Evolutionary conservation across 2,113 vertebrate species (phyloP).

Genomic region (Girardinichthys multiradiatus): DNA sequence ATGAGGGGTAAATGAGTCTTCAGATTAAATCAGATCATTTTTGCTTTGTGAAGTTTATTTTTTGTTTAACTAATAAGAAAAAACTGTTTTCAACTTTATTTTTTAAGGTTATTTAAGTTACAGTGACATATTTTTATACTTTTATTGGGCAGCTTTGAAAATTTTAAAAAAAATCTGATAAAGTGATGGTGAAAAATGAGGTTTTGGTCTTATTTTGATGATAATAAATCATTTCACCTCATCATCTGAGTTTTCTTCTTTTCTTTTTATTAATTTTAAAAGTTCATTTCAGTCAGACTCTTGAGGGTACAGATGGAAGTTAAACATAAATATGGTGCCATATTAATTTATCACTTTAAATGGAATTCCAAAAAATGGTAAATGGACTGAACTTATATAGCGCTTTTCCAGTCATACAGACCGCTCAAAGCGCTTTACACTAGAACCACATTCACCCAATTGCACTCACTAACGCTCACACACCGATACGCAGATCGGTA

Average conservation of each 20-base stretch:
- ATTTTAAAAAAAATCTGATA: not conserved
- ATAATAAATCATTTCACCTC: too few species aligned
- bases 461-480: too few species aligned
- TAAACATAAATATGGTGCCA: not conserved
- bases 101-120: too few species aligned
- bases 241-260: not conserved
- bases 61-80: conserved; percentile 58
- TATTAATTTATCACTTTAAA: too few species aligned
- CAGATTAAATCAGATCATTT: conserved; percentile 4
- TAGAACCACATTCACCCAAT: too few species aligned
- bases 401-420: too few species aligned
- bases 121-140: not conserved
- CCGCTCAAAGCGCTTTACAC: too few species aligned
- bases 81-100: not conserved
- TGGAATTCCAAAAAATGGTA: too few species aligned
- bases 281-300: not conserved
- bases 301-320: not conserved
- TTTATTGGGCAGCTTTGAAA: not conserved
- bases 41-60: conserved; percentile 75
- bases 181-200: not conserved
- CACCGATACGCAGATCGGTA: too few species aligned
- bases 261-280: not conserved
- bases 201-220: not conserved
- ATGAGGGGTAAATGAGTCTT: not conserved
- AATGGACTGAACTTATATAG: too few species aligned